Conservation (phyloP, 1,140 invertebrate genomes). For the Aphis gossypii region DNA sequence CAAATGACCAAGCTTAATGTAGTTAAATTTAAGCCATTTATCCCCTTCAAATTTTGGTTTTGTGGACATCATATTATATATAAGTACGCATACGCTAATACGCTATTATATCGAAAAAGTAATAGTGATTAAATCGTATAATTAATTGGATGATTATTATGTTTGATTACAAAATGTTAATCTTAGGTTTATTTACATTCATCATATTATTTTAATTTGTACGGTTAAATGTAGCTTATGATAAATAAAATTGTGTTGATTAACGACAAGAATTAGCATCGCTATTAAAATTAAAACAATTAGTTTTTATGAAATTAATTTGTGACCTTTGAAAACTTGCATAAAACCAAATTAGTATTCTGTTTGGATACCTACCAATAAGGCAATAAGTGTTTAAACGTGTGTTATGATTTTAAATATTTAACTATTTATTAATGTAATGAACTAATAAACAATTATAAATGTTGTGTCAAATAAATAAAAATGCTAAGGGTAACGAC, state of each 20-base stretch:
- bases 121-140: neutral
- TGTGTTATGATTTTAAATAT: neutral
- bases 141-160: neutral
- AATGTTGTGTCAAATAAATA: neutral
- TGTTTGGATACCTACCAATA: neutral
- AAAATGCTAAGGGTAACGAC: neutral
- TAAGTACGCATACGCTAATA: neutral
- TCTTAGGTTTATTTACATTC: slow-evolving; percentile 12
- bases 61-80: neutral
- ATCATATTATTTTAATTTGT: neutral
- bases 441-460: neutral
- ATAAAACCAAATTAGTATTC: neutral
- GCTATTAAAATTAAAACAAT: slow-evolving; percentile 15
- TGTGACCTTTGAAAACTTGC: neutral
- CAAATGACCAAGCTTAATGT: neutral
- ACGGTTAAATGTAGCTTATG: neutral
- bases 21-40: neutral
- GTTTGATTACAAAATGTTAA: neutral
- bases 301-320: slow-evolving; percentile 1
- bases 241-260: slow-evolving; percentile 20
- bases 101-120: neutral
- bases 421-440: neutral
- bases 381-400: neutral
- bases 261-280: slow-evolving; percentile 24
- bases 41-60: neutral